Conservation (phyloP, 2,888 invertebrate species). For the Poecilobothrus nobilitatus region DNA sequence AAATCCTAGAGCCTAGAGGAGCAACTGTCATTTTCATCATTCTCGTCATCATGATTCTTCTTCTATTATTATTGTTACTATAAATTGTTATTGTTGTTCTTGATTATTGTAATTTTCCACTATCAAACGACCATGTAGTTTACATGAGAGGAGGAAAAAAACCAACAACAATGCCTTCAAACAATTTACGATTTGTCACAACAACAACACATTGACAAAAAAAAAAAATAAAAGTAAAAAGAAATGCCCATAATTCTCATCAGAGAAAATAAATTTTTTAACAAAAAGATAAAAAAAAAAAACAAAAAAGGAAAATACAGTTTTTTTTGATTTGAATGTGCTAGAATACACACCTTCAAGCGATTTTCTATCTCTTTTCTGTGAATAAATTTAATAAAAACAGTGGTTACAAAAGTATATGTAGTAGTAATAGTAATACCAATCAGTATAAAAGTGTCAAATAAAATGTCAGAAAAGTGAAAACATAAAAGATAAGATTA, state of each 20-base stretch:
- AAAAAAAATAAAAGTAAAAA: neutral
- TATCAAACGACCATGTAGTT: neutral
- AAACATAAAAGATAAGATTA: neutral
- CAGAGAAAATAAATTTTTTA: neutral
- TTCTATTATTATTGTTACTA: neutral
- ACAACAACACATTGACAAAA: neutral
- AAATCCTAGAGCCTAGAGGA: neutral
- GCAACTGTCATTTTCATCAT: neutral
- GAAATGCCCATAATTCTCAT: neutral
- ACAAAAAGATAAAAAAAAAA: neutral
- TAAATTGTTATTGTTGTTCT: no score
- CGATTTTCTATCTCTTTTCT: neutral
- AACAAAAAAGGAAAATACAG: no score
- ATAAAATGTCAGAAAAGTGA: neutral
- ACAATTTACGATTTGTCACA: neutral
- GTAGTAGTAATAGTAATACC: neutral
- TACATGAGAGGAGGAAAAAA: neutral
- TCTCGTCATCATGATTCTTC: neutral
- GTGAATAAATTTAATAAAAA: no score
- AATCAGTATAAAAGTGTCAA: neutral
- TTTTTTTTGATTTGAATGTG: no score
- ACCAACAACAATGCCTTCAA: no score
- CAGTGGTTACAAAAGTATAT: neutral
- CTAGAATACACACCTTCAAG: neutral
- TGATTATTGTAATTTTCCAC: neutral